Evolutionary conservation across 2,797 vertebrate species (phyloP), one percentile per base, ranked within the genome.

Genomic region (Helarctos malayanus): DNA sequence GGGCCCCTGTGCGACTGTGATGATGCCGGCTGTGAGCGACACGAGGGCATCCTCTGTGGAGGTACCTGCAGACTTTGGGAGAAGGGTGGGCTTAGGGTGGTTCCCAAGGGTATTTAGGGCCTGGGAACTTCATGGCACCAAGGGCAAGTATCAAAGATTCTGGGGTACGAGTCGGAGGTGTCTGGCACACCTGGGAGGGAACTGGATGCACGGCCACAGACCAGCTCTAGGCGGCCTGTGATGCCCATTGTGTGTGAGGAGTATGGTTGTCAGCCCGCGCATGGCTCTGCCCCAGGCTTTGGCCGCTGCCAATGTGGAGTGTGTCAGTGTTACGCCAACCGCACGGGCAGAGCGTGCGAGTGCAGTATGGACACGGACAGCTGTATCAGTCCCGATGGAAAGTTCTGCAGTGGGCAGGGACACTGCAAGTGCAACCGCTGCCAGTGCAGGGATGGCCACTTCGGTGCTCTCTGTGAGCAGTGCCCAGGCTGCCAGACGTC

Each of bases 341-440:
- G 96, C 95, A 98, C 81, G 0, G 99, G 99, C 68, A 69, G 90
- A 7, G 98, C 98, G 0, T 99, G 99, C 1, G 96, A 98, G 4
- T 99, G 99, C 94, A 98, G 98, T 23, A 65, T 7, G 41, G 80
- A 97, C 23, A 97, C 15, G 14, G 95, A 97, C 32, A 91, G 76
- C 10, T 99, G 99, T 83, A 0, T 1, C 2, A 82, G 61, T 21
- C 80, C 63, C 0, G 75, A 84, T 0, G 96, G 91, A 0, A 25
- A 18, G 3, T 3, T 96, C n/a, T 99, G 99, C 97, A 99, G 95
- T 5, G 98, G 98, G 2, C 98, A 98, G 0, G 99, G 99, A 25
- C 7, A 1, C 5, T 99, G 99, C 75, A 21, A 10, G 7, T 99
- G 99, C 95, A 99, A 99, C 97, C 96, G 71, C n/a, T 99, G 99